Percentiles rank a stretch among this genome's conserved stretches.
Evolutionary conservation across 2,888 invertebrate species (phyloP).

Genomic region (Diplazon laetatorius): DNA sequence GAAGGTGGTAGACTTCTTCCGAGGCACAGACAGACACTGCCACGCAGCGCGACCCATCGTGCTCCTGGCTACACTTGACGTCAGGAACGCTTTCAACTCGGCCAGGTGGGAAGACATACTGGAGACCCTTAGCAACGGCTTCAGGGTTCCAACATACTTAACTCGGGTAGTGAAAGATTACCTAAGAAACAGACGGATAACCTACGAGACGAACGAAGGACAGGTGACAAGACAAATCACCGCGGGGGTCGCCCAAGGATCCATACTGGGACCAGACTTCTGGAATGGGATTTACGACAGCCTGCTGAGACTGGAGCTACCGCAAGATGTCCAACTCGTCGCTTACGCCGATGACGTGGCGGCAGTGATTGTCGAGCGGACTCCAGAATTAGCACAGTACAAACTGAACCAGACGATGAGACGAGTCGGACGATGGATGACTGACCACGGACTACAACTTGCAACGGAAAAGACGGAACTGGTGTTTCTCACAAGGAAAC

Average conservation of each 20-base stretch:
- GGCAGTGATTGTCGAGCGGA: slow-evolving; percentile 31
- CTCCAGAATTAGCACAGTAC: slow-evolving; percentile 31
- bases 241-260: no score
- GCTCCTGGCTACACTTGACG: no score
- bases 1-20: slow-evolving; percentile 51
- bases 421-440: slow-evolving; percentile 44
- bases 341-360: slow-evolving; percentile 62
- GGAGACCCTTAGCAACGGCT: no score
- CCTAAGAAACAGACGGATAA: no score
- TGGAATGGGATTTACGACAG: slow-evolving; percentile 40
- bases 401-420: slow-evolving; percentile 48
- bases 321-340: slow-evolving; percentile 16
- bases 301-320: slow-evolving; percentile 51
- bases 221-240: slow-evolving; percentile 60
- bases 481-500: slow-evolving; percentile 58
- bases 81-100: no score
- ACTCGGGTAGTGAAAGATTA: no score
- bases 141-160: no score
- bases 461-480: slow-evolving; percentile 65
- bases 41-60: slow-evolving; percentile 57
- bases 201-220: no score
- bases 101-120: no score
- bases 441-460: slow-evolving; percentile 41
- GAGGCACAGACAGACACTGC: slow-evolving; percentile 19
- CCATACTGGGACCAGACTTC: slow-evolving; percentile 63